These are phyloP conservation scores for Vesta saturnalis DNA, from an alignment of 2,888 invertebrate species.

Conservation along the genomic window DNA sequence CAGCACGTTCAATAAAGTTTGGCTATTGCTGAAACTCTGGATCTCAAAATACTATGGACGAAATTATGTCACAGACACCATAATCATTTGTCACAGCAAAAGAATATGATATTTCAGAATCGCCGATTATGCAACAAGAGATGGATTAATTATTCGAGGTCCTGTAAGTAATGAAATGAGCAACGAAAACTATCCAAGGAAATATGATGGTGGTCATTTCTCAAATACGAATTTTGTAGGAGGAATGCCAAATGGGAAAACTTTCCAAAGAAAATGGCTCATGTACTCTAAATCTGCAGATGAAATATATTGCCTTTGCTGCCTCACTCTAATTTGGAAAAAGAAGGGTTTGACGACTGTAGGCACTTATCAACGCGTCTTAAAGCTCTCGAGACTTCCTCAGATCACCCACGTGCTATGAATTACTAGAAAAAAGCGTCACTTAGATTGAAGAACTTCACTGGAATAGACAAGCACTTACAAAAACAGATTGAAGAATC, in stretches of 20 bases:
- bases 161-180: too few relatives aligned
- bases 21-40: slow-evolving; percentile 3
- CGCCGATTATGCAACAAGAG: not conserved
- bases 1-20: too few relatives aligned
- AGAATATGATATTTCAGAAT: not conserved
- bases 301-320: slow-evolving; percentile 19
- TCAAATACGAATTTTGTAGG: not conserved
- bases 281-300: slow-evolving; percentile 17
- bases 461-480: not conserved
- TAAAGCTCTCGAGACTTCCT: not conserved
- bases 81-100: not conserved
- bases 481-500: slow-evolving; percentile 16
- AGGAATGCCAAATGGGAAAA: slow-evolving; percentile 17
- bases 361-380: slow-evolving; percentile 10
- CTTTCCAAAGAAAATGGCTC: slow-evolving; percentile 16
- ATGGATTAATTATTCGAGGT: too few relatives aligned
- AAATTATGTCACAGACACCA: not conserved
- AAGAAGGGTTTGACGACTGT: not conserved
- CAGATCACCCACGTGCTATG: slow-evolving; percentile 3
- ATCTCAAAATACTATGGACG: not conserved
- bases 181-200: slow-evolving; percentile 5
- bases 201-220: not conserved
- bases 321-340: not conserved
- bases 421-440: not conserved
- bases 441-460: not conserved